Conservation (phyloP, 1,140 invertebrate species). For the Hirudo medicinalis region DNA sequence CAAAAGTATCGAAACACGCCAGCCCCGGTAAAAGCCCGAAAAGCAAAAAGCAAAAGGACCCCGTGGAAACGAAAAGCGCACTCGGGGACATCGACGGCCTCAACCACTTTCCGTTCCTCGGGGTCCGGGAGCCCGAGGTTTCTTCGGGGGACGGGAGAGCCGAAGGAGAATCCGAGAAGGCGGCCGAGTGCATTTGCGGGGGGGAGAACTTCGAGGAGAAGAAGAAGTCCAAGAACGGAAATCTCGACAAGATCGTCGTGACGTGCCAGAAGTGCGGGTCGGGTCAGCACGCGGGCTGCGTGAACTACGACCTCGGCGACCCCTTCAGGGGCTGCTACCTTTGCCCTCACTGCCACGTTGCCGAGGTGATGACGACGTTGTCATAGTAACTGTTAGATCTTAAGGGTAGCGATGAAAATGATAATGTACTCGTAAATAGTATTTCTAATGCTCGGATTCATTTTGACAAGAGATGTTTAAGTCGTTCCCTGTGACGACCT, state of each 20-base stretch:
- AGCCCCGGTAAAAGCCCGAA: background rate
- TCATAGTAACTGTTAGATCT: too few relatives aligned
- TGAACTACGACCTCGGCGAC: conserved; percentile 44
- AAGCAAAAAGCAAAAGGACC: background rate
- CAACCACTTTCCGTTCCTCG: background rate
- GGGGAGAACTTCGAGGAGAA: background rate
- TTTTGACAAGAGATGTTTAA: too few relatives aligned
- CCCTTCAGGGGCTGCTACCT: conserved; percentile 38
- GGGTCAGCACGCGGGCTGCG: conserved; percentile 51
- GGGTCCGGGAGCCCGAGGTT: background rate
- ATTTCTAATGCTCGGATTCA: too few relatives aligned
- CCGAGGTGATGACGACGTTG: conserved; percentile 31
- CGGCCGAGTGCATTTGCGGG: background rate
- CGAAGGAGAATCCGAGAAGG: background rate
- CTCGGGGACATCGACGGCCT: background rate
- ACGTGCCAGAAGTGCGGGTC: conserved; percentile 48
- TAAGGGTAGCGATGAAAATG: background rate
- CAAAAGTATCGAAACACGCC: background rate
- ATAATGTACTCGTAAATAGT: too few relatives aligned
- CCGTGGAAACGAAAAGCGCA: background rate
- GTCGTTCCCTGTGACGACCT: too few relatives aligned
- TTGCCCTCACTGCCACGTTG: conserved; percentile 54
- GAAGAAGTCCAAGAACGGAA: background rate
- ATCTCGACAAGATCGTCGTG: conserved; percentile 25
- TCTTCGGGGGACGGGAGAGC: background rate